Evolutionary conservation across 2,113 vertebrate species (phyloP).

Genomic region (Lethenteron camtschaticum): DNA sequence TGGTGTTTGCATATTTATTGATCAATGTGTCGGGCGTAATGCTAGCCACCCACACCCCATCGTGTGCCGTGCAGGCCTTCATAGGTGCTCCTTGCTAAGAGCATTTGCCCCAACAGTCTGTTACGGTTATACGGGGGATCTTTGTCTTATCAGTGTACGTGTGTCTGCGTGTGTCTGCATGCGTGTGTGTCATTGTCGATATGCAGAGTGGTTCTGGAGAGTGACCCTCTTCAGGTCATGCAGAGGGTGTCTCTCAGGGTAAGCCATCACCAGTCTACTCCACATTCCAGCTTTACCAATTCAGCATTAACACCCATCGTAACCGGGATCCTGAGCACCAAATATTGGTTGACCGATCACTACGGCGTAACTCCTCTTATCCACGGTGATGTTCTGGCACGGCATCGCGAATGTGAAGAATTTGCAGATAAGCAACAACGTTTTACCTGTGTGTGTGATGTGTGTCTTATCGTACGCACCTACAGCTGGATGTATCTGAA

Average conservation of each 20-base stretch:
- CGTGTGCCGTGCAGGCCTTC: too few species aligned
- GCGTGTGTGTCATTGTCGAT: constrained; percentile 5
- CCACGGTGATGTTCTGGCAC: not conserved
- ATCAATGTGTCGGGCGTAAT: constrained; percentile 7
- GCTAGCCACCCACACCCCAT: not conserved
- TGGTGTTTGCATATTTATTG: not conserved
- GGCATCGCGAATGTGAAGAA: too few species aligned
- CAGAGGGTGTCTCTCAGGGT: constrained; percentile 69
- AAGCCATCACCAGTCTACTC: constrained; percentile 11
- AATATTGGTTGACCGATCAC: not conserved
- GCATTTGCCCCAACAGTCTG: too few species aligned
- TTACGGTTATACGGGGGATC: not conserved
- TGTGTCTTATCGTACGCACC: not conserved
- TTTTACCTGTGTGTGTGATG: not conserved
- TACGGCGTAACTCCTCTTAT: not conserved
- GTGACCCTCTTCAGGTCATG: constrained; percentile 58
- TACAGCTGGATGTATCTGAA: constrained; percentile 23
- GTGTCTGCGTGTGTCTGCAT: not conserved
- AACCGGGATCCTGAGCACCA: not conserved
- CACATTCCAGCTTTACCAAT: not conserved
- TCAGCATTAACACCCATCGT: not conserved
- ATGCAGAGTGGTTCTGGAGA: constrained; percentile 60
- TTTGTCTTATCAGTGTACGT: not conserved
- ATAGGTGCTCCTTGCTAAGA: too few species aligned
- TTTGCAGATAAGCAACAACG: too few species aligned